These are phyloP conservation scores for Acropora yongei DNA, from an alignment of 64 coral and sea anemone genomes.

Conservation along the genomic window DNA sequence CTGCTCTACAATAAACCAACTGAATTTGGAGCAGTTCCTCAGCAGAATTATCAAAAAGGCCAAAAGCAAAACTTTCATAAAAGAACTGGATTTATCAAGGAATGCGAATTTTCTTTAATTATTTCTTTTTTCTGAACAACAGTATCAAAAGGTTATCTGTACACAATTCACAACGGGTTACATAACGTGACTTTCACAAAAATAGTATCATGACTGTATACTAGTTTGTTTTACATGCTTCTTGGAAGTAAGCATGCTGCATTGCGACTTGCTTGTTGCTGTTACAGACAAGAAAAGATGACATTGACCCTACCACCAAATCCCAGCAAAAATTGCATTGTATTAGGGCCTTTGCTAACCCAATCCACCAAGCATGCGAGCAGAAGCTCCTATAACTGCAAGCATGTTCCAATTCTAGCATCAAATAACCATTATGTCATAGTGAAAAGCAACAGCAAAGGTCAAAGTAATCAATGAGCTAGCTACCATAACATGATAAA, in stretches of 20 bases:
- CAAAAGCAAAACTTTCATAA: background rate
- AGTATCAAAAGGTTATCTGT: slow-evolving; percentile 43
- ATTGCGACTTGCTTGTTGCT: background rate
- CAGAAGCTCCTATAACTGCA: too few relatives aligned
- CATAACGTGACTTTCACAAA: slow-evolving; percentile 2
- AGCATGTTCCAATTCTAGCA: too few relatives aligned
- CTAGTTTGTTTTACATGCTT: background rate
- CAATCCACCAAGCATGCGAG: background rate
- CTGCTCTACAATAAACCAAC: background rate
- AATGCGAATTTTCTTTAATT: background rate
- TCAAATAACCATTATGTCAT: too few relatives aligned
- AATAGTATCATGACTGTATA: background rate
- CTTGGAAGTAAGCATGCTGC: background rate
- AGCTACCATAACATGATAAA: too few relatives aligned
- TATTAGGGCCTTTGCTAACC: background rate
- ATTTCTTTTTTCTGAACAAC: background rate
- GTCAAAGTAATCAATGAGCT: too few relatives aligned
- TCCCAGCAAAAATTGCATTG: background rate
- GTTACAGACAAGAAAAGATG: background rate
- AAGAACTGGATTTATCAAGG: background rate
- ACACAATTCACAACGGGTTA: background rate
- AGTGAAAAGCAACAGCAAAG: too few relatives aligned
- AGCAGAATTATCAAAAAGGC: too few relatives aligned
- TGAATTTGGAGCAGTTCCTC: background rate
- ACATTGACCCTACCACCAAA: background rate